Evolutionary conservation across 1,140 invertebrate genomes (phyloP), one percentile per base, ranked within the genome.

Genomic region (Hyles euphorbiae): DNA sequence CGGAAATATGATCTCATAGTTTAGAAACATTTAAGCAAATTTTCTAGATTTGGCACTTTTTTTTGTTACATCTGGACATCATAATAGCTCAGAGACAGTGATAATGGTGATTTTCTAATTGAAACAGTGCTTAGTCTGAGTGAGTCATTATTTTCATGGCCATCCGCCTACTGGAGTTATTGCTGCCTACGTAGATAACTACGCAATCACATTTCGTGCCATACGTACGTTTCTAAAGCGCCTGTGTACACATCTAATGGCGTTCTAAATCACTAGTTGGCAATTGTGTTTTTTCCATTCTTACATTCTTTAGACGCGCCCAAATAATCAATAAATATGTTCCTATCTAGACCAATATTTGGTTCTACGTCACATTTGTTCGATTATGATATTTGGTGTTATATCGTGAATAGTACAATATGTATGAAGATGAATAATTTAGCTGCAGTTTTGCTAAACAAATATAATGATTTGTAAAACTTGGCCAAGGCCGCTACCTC

Each of bases 1-100:
- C 77, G 74, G 67, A 72, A 70, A 70, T 66, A 58, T 48, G 48
- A 58, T 48, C 46, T 45, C 12, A 54, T 54, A 34, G 40, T 44
- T 54, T 11, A 3, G 12, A 54, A 54, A 54, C 43, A 45, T 22
- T 11, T 44, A 3, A 22, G 8, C 36, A 43, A 48, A 11, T 54
- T 54, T 54, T 32, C 22, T 22, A 48, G 22, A 48, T 48, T 11
- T 48, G 47, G 22, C 47, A 48, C 9, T 22, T 48, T 48, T 48
- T 48, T 11, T 11, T 48, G n/a, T 48, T 48, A 3, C 22, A 12
- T 48, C 11, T 47, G 46, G 3, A n/a, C n/a, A 12, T 48, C 22
- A 22, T 6, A 48, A 3, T 10, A 10, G 47, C 47, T 52, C 10
- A 33, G 33, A 34, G 3, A 34, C 33, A 34, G 1, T 34, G 32